Percentiles rank a stretch among this genome's conserved stretches.
Evolutionary conservation across 2,113 vertebrate genomes (phyloP).

Genomic region (Pan paniscus): DNA sequence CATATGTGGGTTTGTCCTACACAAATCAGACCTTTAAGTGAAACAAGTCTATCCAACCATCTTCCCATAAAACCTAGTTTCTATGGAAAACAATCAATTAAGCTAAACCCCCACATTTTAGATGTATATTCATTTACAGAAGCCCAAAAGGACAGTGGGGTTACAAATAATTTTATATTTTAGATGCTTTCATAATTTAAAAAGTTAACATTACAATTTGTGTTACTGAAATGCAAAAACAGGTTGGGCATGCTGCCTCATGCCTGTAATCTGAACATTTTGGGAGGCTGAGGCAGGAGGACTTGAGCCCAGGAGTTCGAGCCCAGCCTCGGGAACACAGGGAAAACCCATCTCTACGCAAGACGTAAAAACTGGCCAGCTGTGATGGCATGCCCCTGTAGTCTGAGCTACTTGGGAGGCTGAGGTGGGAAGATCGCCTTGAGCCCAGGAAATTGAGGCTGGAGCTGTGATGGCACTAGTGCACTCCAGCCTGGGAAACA

Average conservation of each 20-base stretch:
- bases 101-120: background rate
- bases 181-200: background rate
- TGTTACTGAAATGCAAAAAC: background rate
- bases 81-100: background rate
- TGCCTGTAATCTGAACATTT: too few relatives aligned
- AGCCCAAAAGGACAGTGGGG: background rate
- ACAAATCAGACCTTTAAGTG: background rate
- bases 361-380: too few relatives aligned
- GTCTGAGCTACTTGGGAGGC: too few relatives aligned
- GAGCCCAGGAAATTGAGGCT: too few relatives aligned
- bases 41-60: background rate
- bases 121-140: background rate
- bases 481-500: too few relatives aligned
- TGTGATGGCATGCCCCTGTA: too few relatives aligned
- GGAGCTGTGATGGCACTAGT: too few relatives aligned
- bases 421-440: too few relatives aligned
- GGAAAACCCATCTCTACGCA: rapidly evolving
- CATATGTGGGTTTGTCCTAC: too few relatives aligned
- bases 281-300: too few relatives aligned
- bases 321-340: too few relatives aligned
- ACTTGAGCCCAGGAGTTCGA: too few relatives aligned
- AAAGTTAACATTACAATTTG: background rate
- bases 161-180: background rate
- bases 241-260: background rate
- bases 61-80: background rate